Evolutionary conservation across 2,797 vertebrate genomes (phyloP), one percentile per base, ranked within the genome.

Genomic region (Argyrosomus regius): DNA sequence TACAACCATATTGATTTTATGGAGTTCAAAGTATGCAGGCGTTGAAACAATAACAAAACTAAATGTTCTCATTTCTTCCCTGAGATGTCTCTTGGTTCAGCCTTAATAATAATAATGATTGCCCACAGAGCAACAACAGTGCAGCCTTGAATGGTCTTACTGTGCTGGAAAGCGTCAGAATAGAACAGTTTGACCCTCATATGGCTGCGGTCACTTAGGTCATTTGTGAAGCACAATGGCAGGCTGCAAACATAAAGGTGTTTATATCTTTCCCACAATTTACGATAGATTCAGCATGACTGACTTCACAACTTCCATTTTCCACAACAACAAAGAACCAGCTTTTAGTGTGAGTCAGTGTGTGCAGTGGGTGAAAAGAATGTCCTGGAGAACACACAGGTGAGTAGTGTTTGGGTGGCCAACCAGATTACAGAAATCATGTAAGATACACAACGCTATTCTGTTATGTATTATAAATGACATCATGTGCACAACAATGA

Each of bases 201-300:
- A 90, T 49, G 60, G 78, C 88, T 71, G 74, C 39, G 54, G 84
- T 90, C 89, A 83, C 77, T 65, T 60, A 81, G 91, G 84, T 88
- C 92, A 90, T 91, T 90, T 91, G 86, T 84, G 78, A 77, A 86
- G 84, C 89, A 93, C 89, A 93, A 91, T 84, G 82, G 80, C 79
- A 22, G 81, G 49, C 90, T 53, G 75, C 54, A 78, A 83, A 88
- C 89, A 92, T 89, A 87, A 89, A 91, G 82, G 87, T 88, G 83
- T 88, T 90, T 83, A 84, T 89, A 90, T 89, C 86, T 82, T 83
- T 86, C 82, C 84, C 59, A 77, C 91, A 92, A 91, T 94, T 93
- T 90, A 90, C 87, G 86, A 89, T 92, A 85, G 81, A 84, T 92
- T 93, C 90, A 79, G 90, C 89, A 80, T 84, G 84, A 86, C 82